Percentiles rank a stretch among this genome's conserved stretches.
Conservation (phyloP, 2,888 invertebrate species). For the Andrena haemorrhoa region DNA sequence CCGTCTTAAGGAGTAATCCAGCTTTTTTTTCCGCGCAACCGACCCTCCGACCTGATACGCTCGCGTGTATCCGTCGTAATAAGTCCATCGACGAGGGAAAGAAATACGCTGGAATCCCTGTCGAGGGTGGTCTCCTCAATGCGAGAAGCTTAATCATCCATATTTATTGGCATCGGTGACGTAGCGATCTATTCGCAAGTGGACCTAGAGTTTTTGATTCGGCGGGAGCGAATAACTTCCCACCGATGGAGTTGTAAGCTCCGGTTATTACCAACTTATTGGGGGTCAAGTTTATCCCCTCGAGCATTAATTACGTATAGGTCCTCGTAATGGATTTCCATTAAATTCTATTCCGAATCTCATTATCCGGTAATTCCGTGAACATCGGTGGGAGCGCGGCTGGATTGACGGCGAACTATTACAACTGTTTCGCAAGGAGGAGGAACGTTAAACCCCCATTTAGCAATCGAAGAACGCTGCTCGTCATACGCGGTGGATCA, state of each 20-base stretch:
- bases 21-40: conserved; percentile 46
- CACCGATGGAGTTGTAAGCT: not conserved
- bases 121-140: not conserved
- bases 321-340: conserved; percentile 55
- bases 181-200: not conserved
- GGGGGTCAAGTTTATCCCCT: conserved; percentile 17
- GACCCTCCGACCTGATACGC: not conserved
- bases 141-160: not conserved
- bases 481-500: too few species aligned
- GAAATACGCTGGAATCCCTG: not conserved
- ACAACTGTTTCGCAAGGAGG: not conserved
- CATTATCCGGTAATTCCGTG: conserved; percentile 39
- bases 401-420: conserved; percentile 17
- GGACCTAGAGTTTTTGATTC: not conserved
- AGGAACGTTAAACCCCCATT: not conserved
- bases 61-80: conserved; percentile 18
- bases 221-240: not conserved
- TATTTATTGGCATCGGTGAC: not conserved
- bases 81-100: conserved; percentile 5
- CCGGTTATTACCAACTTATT: conserved; percentile 1
- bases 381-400: conserved; percentile 1
- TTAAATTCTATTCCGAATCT: conserved; percentile 58
- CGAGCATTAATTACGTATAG: conserved; percentile 57
- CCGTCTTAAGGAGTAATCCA: conserved; percentile 66
- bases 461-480: too few species aligned